Conservation (phyloP, 2,797 vertebrate species). For the Amphiprion clarkii region DNA sequence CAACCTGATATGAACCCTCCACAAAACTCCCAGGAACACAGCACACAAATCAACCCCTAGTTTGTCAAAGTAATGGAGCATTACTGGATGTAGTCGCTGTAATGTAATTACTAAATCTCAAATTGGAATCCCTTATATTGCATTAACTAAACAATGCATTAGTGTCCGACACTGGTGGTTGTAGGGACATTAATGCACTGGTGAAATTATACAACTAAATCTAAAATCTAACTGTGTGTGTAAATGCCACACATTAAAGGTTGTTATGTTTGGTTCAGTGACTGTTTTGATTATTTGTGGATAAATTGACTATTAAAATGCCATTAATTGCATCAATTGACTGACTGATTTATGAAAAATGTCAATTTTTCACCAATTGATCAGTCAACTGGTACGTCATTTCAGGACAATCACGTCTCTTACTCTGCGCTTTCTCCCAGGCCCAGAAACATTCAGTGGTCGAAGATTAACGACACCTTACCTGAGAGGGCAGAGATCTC, state of each 20-base stretch:
- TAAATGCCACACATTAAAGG: not conserved
- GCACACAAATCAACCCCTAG: not conserved
- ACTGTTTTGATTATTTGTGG: not conserved
- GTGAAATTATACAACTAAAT: not conserved
- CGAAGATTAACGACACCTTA: constrained; percentile 91
- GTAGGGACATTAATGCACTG: not conserved
- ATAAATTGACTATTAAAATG: not conserved
- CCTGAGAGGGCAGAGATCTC: constrained; percentile 90
- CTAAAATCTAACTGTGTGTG: not conserved
- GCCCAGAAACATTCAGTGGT: constrained; percentile 90
- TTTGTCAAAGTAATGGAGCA: not conserved
- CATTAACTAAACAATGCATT: not conserved
- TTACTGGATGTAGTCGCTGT: not conserved
- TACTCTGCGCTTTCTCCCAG: constrained; percentile 64
- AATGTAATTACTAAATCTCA: not conserved
- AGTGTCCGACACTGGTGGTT: not conserved
- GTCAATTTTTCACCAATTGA: not conserved
- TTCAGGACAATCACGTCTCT: constrained; percentile 2
- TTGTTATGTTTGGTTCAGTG: not conserved
- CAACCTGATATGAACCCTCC: not conserved
- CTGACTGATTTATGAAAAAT: not conserved
- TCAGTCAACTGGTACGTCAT: not conserved
- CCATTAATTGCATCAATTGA: not conserved
- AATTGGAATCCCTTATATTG: not conserved
- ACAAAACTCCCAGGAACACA: not conserved